Evolutionary conservation across 2,113 vertebrate species (phyloP), one percentile per base, ranked within the genome.

Genomic region (Perognathus longimembris): DNA sequence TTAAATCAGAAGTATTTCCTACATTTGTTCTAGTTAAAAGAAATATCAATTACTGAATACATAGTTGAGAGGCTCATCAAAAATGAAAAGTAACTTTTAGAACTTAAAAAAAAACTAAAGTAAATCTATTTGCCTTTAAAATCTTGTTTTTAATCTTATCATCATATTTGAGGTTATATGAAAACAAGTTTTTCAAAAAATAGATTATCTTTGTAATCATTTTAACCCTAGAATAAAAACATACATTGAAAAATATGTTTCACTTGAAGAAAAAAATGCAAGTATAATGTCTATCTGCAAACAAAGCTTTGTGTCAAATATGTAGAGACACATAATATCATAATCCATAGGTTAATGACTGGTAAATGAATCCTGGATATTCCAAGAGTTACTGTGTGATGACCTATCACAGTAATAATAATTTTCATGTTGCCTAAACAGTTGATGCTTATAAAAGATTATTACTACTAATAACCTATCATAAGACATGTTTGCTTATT

Each of bases 1-100:
- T 90, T 87, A 94, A 92, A 96, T 74, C 42, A 83, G 32, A 95
- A 26, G 24, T 92, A 83, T 34, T 94, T 86, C 54, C n/a, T 24
- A 86, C 59, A 85, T 92, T 75, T 93, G 69, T 2, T 88, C 71
- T 61, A 76, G 73, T 3, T 93, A 80, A 76, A 45, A 67, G 45
- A 26, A 54, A 18, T 81, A 89, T 70, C n/a, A 45, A 7, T 69
- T 92, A 84, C 75, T 85, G 91, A 92, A 80, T 32, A 90, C 30
- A 26, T 79, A 92, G 82, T 77, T 80, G n/a, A 34, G 45, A 54
- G 40, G 10, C 28, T 70, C 45, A 32, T 54, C 40, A 89, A 34
- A 34, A 94, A 89, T 78, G 92, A 90, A 79, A 84, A 70, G 30
- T 95, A 26, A 88, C 50, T 89, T 78, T 81, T 20, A 86, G 66